These are phyloP conservation scores for Rhinolophus sinicus DNA, from an alignment of 2,113 vertebrate genomes.

Conservation along the genomic window DNA sequence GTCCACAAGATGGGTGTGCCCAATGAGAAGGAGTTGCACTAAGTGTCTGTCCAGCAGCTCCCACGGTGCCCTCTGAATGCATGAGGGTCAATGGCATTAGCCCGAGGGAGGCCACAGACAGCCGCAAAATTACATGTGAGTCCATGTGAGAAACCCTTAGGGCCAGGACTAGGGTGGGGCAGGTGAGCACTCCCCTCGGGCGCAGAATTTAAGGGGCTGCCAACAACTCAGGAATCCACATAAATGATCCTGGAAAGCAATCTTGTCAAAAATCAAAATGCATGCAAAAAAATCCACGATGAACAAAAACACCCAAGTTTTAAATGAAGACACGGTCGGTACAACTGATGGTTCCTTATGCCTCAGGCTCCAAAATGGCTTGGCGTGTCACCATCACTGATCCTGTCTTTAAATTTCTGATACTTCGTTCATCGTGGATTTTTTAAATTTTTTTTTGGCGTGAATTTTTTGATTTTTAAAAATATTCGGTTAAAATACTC, in stretches of 20 bases:
- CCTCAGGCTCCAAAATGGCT: too few species aligned
- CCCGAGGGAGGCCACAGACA: not conserved
- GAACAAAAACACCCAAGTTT: not conserved
- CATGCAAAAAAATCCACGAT: not conserved
- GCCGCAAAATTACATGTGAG: not conserved
- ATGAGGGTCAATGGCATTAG: too few species aligned
- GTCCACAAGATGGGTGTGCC: not conserved
- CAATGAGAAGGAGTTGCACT: not conserved
- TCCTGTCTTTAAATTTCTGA: not conserved
- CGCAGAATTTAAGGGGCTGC: not conserved
- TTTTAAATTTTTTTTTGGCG: not conserved
- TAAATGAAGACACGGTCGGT: not conserved
- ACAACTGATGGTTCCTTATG: too few species aligned
- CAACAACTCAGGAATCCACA: not conserved
- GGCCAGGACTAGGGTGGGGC: not conserved
- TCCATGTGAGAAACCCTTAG: not conserved
- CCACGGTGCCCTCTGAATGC: not conserved
- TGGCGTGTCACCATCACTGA: not conserved
- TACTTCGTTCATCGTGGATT: not conserved
- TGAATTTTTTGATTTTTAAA: not conserved
- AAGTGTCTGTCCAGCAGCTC: not conserved
- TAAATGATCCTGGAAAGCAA: not conserved
- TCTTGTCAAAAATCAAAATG: not conserved
- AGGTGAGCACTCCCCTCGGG: rapidly evolving
- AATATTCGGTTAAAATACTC: not conserved